Conservation (phyloP, 2,888 invertebrate species). For the Micoletzkya japonica region DNA sequence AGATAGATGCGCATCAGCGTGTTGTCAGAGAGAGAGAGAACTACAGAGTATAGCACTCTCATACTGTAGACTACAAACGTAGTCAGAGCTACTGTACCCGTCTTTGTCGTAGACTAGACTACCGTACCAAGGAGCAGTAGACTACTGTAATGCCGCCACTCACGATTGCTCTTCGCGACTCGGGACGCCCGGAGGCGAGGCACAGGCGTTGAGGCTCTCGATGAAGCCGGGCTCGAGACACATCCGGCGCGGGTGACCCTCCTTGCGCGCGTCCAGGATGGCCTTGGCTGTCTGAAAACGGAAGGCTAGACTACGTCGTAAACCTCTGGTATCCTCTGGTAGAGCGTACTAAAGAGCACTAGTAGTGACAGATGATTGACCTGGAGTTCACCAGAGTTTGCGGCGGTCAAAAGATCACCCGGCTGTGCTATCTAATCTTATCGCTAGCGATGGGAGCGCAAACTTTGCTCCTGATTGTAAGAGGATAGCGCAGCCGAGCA, state of each 20-base stretch:
- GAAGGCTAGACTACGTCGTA: too few species aligned
- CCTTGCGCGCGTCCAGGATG: constrained; percentile 26
- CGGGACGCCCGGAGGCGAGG: constrained; percentile 45
- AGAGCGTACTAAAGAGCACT: too few species aligned
- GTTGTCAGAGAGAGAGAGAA: neutral
- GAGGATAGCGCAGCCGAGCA: too few species aligned
- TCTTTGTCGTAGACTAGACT: neutral
- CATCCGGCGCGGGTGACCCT: constrained; percentile 33
- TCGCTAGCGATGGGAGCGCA: too few species aligned
- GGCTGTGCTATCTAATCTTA: too few species aligned
- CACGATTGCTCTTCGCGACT: constrained; percentile 42
- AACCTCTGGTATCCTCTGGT: too few species aligned
- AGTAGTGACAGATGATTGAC: too few species aligned
- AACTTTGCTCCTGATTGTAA: neutral
- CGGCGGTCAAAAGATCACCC: too few species aligned
- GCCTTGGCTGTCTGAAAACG: neutral
- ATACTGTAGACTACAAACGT: too few species aligned
- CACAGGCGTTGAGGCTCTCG: constrained; percentile 50
- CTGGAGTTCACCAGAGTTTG: too few species aligned
- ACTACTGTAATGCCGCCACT: too few species aligned
- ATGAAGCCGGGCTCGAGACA: constrained; percentile 57
- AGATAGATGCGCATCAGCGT: too few species aligned
- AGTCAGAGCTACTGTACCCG: neutral
- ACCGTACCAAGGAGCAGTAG: neutral
- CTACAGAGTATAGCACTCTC: constrained; percentile 1